These are phyloP conservation scores for human (Homo sapiens) DNA, from an alignment of 2,113 vertebrate genomes.

Conservation along the genomic window GRCh38 chr12:129451501-129452000, in stretches of 20 bases:
- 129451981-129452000: fast-evolving
- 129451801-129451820: too few species aligned
- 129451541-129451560: background rate
- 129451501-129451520: background rate
- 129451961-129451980: background rate
- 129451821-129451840: background rate
- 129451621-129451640: background rate
- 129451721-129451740: background rate
- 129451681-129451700: background rate
- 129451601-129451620: background rate
- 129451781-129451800: fast-evolving
- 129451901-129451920: too few species aligned
- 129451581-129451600: background rate
- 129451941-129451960: background rate
- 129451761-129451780: background rate
- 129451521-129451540: too few species aligned
- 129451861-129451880: fast-evolving
- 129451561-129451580: background rate
- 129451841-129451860: fast-evolving
- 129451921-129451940: background rate
- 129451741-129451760: background rate
- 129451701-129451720: background rate
- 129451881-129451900: background rate
- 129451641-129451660: background rate
- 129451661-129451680: fast-evolving